These are phyloP conservation scores for Allolobophora icterica DNA, from an alignment of 2,888 invertebrate genomes.

Conservation along the genomic window DNA sequence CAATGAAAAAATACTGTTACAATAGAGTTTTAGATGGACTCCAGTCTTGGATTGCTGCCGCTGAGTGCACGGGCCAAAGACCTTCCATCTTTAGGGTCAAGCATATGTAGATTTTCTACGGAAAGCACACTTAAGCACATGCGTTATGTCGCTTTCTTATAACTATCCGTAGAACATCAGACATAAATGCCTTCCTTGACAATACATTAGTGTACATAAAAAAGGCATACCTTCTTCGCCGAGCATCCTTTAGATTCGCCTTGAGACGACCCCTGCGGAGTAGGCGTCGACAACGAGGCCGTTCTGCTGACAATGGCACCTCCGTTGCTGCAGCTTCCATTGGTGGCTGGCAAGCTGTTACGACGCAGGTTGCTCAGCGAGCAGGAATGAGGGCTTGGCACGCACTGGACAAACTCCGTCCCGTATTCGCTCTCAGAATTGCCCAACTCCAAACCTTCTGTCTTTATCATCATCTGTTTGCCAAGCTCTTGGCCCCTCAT, in stretches of 20 bases:
- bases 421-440: slow-evolving; percentile 50
- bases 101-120: no score
- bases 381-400: slow-evolving; percentile 59
- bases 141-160: no score
- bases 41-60: no score
- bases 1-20: no score
- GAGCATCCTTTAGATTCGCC: slow-evolving; percentile 34
- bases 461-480: slow-evolving; percentile 53
- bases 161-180: no score
- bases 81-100: no score
- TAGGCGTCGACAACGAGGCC: not conserved
- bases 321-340: not conserved
- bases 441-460: slow-evolving; percentile 60
- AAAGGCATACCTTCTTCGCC: slow-evolving; percentile 34
- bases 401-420: slow-evolving; percentile 61
- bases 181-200: no score
- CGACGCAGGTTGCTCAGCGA: slow-evolving; percentile 60
- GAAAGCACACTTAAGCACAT: no score
- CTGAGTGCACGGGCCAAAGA: no score
- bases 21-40: no score
- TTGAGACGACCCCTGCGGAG: not conserved
- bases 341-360: slow-evolving; percentile 53
- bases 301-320: not conserved
- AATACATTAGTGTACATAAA: no score
- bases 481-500: slow-evolving; percentile 66